A percentile compares a stretch with the other conserved stretches of the same genome.
phyloP scores from a whole-genome alignment of 2,113 vertebrate species.

The Mus pahari region DNA sequence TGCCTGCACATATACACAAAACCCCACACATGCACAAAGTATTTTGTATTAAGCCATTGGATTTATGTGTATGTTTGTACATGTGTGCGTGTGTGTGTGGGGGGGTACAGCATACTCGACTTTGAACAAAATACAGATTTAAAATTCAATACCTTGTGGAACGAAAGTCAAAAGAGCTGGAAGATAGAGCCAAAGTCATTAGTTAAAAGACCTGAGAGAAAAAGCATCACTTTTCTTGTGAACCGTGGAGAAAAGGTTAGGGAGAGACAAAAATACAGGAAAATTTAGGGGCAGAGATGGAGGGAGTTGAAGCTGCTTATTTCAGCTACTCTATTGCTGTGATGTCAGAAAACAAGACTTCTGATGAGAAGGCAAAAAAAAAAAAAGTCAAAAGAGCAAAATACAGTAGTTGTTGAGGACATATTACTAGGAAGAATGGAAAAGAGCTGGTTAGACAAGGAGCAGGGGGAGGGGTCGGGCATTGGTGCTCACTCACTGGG shows the following conservation, averaged over 20 bases:
- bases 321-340: not conserved
- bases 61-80: not conserved
- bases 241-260: not conserved
- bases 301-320: not conserved
- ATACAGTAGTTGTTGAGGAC: not conserved
- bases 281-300: not conserved
- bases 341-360: slow-evolving; percentile 5
- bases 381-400: not conserved
- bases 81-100: not conserved
- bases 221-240: not conserved
- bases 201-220: slow-evolving; percentile 24
- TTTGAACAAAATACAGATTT: slow-evolving; percentile 34
- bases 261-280: not conserved
- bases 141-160: not conserved
- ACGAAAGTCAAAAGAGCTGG: not conserved
- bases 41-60: not conserved
- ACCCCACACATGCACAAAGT: too few species aligned
- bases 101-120: not conserved
- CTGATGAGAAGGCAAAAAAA: slow-evolving; percentile 12
- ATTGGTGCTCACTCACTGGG: not conserved
- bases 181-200: not conserved
- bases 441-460: not conserved
- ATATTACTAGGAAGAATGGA: not conserved
- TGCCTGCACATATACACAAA: too few species aligned
- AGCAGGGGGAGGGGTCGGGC: not conserved